phyloP scores from a whole-genome alignment of 2,113 vertebrate species.

The Scopus umbretta region DNA sequence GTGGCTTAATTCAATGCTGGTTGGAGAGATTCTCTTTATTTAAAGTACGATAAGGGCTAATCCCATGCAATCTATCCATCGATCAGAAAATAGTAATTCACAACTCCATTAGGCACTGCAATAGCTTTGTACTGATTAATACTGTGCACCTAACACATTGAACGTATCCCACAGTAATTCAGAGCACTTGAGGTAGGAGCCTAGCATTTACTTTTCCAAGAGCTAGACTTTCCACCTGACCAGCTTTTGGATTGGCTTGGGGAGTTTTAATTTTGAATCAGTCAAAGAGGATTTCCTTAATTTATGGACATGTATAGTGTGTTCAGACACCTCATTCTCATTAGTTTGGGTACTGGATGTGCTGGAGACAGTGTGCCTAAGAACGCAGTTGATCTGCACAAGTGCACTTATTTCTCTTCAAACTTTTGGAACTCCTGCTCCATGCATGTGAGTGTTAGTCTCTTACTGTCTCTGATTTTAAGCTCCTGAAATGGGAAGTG shows the following conservation, averaged over 20 bases:
- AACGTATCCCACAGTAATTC: neutral
- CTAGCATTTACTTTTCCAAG: neutral
- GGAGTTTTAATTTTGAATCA: neutral
- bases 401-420: neutral
- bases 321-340: neutral
- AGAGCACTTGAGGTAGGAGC: neutral
- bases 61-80: neutral
- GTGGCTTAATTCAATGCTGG: neutral
- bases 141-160: neutral
- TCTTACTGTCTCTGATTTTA: neutral
- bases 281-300: neutral
- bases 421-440: neutral
- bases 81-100: neutral
- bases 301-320: neutral
- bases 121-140: neutral
- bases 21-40: neutral
- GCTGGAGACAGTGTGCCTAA: neutral
- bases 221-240: neutral
- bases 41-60: neutral
- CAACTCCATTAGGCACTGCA: neutral
- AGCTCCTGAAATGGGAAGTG: neutral
- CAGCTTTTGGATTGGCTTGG: neutral
- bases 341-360: neutral
- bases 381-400: neutral
- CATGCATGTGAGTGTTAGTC: fast-evolving